A percentile compares a stretch with the other conserved stretches of the same genome.
phyloP scores from a whole-genome alignment of 2,113 vertebrate genomes.

The Mesoclemmys tuberculata region DNA sequence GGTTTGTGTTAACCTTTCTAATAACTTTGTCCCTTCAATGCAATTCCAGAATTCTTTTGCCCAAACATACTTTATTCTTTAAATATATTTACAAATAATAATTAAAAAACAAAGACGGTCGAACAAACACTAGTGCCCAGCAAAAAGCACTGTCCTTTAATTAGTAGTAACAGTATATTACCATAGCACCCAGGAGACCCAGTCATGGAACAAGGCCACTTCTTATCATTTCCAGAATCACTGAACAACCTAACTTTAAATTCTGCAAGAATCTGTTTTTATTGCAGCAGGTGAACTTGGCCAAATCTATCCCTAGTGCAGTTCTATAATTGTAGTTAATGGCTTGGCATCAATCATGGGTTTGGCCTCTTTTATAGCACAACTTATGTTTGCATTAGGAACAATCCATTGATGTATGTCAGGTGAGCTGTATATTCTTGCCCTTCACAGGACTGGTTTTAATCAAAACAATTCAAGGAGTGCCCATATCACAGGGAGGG shows the following conservation, averaged over 20 bases:
- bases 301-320: neutral
- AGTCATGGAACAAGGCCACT: neutral
- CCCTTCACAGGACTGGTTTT: neutral
- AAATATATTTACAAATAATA: slow-evolving; percentile 26
- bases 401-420: neutral
- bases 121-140: neutral
- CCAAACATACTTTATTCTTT: slow-evolving; percentile 45
- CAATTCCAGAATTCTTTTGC: slow-evolving; percentile 62
- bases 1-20: slow-evolving; percentile 68
- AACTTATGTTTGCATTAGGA: neutral
- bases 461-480: slow-evolving; percentile 7
- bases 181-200: too few relatives aligned
- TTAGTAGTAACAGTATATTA: neutral
- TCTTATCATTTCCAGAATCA: neutral
- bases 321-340: neutral
- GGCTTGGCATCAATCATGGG: neutral
- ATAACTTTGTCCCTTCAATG: slow-evolving; percentile 66
- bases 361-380: neutral
- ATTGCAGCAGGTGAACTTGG: neutral
- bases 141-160: neutral
- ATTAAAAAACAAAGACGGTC: slow-evolving; percentile 13
- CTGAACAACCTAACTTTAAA: neutral
- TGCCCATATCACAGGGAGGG: fast-evolving
- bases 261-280: fast-evolving
- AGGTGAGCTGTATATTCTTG: neutral